Percentiles rank a stretch among this genome's conserved stretches.
phyloP scores from a whole-genome alignment of 2,888 invertebrate genomes.

The Kryphioiulus occultus region DNA sequence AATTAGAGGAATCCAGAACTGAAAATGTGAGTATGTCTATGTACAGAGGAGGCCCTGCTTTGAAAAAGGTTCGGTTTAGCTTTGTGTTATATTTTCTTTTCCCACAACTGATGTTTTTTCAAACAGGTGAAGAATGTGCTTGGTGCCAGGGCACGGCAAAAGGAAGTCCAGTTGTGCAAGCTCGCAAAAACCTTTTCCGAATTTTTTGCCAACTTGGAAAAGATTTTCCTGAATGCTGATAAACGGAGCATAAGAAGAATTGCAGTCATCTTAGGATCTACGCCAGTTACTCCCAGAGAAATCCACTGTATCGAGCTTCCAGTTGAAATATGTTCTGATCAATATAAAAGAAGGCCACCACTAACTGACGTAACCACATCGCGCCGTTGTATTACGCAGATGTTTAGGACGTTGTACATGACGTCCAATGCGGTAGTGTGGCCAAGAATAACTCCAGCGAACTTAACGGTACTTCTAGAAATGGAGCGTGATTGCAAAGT shows the following conservation, averaged over 20 bases:
- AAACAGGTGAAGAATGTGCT: not conserved
- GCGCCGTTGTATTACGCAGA: not conserved
- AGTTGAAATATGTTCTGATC: not conserved
- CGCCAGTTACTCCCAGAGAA: slow-evolving; percentile 42
- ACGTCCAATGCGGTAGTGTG: slow-evolving; percentile 1
- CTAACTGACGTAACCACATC: not conserved
- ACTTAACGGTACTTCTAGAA: not conserved
- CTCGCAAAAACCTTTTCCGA: slow-evolving; percentile 15
- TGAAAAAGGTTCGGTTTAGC: too few species aligned
- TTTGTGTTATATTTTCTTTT: too few species aligned
- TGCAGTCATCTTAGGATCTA: slow-evolving; percentile 44
- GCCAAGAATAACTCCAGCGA: slow-evolving; percentile 21
- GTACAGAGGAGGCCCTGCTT: too few species aligned
- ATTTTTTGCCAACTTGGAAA: slow-evolving; percentile 10
- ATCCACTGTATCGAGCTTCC: slow-evolving; percentile 45
- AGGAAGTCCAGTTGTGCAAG: not conserved
- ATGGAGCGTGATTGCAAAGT: slow-evolving; percentile 37
- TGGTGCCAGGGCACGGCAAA: not conserved
- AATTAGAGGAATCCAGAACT: not conserved
- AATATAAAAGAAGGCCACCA: not conserved
- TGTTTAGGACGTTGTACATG: slow-evolving; percentile 37
- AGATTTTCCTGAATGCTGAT: not conserved
- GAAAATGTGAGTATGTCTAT: not conserved
- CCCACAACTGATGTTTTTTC: not conserved
- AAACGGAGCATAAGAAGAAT: slow-evolving; percentile 7